Evolutionary conservation across 1,140 invertebrate genomes (phyloP).

Genomic region (Chlorops oryzae): DNA sequence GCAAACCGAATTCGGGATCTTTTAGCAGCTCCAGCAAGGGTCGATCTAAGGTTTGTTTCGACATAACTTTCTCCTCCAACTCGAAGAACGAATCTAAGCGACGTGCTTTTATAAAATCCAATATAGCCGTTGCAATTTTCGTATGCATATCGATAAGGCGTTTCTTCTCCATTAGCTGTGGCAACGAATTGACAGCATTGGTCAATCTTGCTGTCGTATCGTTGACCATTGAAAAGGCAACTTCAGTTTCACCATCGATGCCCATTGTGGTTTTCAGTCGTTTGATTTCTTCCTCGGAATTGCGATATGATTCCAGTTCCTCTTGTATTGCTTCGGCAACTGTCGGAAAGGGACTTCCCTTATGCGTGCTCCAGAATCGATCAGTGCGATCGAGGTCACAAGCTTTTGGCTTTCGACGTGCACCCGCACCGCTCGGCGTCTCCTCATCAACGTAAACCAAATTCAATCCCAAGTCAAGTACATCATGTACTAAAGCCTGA

Average conservation of each 20-base stretch:
- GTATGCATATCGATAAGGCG: slow-evolving; percentile 97
- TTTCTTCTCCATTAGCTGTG: slow-evolving; percentile 95
- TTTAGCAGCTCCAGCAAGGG: slow-evolving; percentile 72
- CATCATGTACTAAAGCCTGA: slow-evolving; percentile 93
- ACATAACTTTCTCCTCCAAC: slow-evolving; percentile 96
- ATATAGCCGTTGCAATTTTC: slow-evolving; percentile 89
- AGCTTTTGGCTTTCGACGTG: slow-evolving; percentile 69
- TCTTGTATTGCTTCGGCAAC: slow-evolving; percentile 98
- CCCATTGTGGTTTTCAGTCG: slow-evolving; percentile 89
- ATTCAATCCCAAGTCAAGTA: slow-evolving; percentile 86
- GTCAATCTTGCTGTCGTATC: slow-evolving; percentile 93
- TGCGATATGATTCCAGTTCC: slow-evolving; percentile 88
- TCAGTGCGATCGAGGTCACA: slow-evolving; percentile 88
- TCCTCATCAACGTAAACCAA: slow-evolving; percentile 74
- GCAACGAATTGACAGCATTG: slow-evolving; percentile 89
- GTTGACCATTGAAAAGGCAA: slow-evolving; percentile 73
- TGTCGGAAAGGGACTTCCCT: slow-evolving; percentile 93
- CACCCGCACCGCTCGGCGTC: slow-evolving; percentile 23
- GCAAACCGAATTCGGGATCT: slow-evolving; percentile 79
- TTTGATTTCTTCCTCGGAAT: slow-evolving; percentile 95
- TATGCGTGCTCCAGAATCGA: slow-evolving; percentile 87
- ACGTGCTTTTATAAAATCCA: slow-evolving; percentile 86
- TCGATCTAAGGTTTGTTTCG: slow-evolving; percentile 68
- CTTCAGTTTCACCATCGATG: slow-evolving; percentile 69
- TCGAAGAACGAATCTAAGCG: slow-evolving; percentile 96